Evolutionary conservation across 2,797 vertebrate species (phyloP).

Genomic region (Catostomus latipinnis): DNA sequence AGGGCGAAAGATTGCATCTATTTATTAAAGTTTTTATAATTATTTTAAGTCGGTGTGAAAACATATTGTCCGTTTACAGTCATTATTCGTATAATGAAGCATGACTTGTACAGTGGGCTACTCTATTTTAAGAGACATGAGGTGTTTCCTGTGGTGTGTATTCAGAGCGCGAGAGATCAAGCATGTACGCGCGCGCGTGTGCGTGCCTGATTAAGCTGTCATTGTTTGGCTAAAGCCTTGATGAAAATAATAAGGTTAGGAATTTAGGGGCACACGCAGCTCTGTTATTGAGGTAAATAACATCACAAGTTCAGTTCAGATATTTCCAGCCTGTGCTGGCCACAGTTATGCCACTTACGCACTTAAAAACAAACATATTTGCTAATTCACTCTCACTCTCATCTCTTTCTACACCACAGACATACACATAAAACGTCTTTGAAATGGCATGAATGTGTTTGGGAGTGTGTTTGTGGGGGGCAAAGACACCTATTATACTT

Average conservation of each 20-base stretch:
- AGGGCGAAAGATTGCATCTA: constrained; percentile 21
- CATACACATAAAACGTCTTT: constrained; percentile 28
- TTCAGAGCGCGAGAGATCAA: background rate
- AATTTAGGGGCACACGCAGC: constrained; percentile 32
- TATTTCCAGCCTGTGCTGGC: constrained; percentile 48
- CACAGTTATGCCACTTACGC: constrained; percentile 45
- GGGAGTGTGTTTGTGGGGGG: constrained; percentile 10
- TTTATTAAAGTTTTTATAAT: background rate
- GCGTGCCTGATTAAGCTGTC: constrained; percentile 14
- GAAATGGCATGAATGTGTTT: constrained; percentile 5
- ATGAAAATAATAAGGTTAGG: constrained; percentile 40
- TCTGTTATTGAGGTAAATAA: constrained; percentile 56
- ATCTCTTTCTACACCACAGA: constrained; percentile 9
- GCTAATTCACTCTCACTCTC: constrained; percentile 24
- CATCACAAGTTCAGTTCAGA: constrained; percentile 53
- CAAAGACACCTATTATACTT: constrained; percentile 39
- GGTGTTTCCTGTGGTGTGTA: background rate
- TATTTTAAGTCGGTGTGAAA: background rate
- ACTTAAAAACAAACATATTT: constrained; percentile 37
- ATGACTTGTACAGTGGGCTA: background rate
- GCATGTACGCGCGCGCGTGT: background rate
- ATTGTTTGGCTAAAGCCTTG: constrained; percentile 34
- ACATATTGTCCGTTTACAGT: background rate
- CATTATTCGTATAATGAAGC: constrained; percentile 7
- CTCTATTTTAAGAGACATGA: background rate